phyloP scores from a whole-genome alignment of 2,113 vertebrate genomes.

The Istiophorus platypterus region DNA sequence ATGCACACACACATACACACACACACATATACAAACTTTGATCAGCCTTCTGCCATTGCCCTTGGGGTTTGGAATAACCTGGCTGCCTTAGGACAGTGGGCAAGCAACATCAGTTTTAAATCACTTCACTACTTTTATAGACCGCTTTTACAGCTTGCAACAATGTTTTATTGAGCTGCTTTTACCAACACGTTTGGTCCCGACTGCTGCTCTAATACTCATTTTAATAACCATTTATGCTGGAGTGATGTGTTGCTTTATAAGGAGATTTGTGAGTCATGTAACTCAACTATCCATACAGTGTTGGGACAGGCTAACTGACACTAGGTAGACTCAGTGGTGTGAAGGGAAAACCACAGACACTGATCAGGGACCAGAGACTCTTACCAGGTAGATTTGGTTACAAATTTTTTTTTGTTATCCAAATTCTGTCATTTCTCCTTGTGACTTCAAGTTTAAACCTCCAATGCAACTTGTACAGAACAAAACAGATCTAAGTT shows the following conservation, averaged over 20 bases:
- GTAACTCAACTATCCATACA: background rate
- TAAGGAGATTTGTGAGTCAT: background rate
- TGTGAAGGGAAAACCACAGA: background rate
- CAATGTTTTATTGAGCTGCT: constrained; percentile 14
- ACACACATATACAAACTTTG: constrained; percentile 2
- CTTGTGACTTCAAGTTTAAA: no score
- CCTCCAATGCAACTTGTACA: background rate
- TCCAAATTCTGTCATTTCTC: background rate
- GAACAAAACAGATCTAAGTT: background rate
- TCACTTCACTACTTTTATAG: constrained; percentile 1
- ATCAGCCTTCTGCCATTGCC: constrained; percentile 21
- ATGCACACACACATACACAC: background rate
- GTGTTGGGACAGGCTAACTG: background rate
- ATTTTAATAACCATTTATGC: background rate
- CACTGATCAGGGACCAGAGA: background rate
- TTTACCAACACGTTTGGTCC: background rate
- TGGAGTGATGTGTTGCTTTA: background rate
- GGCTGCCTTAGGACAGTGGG: constrained; percentile 20
- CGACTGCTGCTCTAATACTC: background rate
- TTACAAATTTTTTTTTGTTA: background rate
- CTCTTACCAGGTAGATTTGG: no score
- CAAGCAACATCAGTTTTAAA: constrained; percentile 26
- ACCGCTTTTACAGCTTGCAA: background rate
- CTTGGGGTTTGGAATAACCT: constrained; percentile 34
- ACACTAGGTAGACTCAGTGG: no score